phyloP scores from a whole-genome alignment of 2,113 vertebrate genomes.

The Apaloderma vittatum region DNA sequence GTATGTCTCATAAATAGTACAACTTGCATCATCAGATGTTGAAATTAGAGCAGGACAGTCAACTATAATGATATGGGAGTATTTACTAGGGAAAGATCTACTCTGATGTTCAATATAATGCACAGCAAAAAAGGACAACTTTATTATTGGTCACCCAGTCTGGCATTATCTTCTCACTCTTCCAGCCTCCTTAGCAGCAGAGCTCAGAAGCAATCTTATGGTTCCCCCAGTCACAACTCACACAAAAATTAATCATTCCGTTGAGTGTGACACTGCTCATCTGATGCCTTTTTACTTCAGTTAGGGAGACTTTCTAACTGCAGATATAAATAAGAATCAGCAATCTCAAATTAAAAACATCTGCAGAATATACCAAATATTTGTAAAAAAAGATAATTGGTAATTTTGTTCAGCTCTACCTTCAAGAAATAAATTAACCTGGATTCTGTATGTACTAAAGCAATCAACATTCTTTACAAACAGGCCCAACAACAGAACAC shows the following conservation, averaged over 20 bases:
- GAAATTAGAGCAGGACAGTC: background rate
- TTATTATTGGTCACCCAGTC: background rate
- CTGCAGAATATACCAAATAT: background rate
- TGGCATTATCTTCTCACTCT: background rate
- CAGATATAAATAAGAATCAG: background rate
- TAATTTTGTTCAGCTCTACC: background rate
- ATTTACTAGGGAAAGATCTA: background rate
- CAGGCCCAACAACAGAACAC: background rate
- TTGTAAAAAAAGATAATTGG: background rate
- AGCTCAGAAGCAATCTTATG: background rate
- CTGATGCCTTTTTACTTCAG: background rate
- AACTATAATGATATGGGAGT: background rate
- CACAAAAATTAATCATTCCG: background rate
- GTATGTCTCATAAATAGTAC: background rate
- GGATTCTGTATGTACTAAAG: background rate
- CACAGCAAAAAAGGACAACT: background rate
- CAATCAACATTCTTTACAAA: background rate
- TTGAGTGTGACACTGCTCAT: background rate
- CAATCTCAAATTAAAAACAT: background rate
- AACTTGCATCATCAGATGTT: background rate
- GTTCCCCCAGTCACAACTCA: background rate
- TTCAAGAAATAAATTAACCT: slow-evolving; percentile 16
- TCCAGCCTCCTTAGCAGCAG: background rate
- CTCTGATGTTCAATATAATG: background rate
- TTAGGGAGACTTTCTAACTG: background rate